Conservation (phyloP, 2,797 vertebrate species). For the Podargus strigoides region DNA sequence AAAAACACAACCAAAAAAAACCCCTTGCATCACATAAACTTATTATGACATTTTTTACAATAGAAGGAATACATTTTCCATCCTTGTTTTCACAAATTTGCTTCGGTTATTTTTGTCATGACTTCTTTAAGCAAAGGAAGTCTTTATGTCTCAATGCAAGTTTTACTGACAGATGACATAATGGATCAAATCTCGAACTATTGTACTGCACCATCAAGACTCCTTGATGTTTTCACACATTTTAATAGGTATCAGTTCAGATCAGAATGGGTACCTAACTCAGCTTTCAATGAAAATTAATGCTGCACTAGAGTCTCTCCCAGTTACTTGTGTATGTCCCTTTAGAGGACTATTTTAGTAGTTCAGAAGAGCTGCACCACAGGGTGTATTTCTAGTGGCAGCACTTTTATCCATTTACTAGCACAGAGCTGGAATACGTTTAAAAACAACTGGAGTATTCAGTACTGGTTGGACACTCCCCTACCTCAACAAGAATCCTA, state of each 20-base stretch:
- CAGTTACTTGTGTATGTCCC: not conserved
- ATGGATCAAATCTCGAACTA: not conserved
- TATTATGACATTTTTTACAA: not conserved
- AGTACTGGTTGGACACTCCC: not conserved
- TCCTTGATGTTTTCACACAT: not conserved
- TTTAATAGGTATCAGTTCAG: not conserved
- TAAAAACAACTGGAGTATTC: not conserved
- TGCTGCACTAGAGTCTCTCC: not conserved
- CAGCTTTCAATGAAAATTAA: not conserved
- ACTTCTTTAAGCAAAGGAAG: not conserved
- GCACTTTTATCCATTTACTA: not conserved
- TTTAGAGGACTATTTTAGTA: not conserved
- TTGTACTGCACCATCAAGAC: not conserved
- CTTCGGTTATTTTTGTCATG: not conserved
- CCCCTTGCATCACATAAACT: not conserved
- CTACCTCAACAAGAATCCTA: not conserved
- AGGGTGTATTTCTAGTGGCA: not conserved
- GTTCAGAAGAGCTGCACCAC: not conserved
- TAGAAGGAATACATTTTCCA: not conserved
- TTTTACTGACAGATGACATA: not conserved
- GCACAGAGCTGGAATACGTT: not conserved
- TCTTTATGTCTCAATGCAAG: not conserved
- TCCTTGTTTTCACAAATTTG: fast-evolving
- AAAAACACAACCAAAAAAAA: too few species aligned
- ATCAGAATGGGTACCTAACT: not conserved